phyloP scores from a whole-genome alignment of 2,888 invertebrate species.

The Nemotelus nigrinus region DNA sequence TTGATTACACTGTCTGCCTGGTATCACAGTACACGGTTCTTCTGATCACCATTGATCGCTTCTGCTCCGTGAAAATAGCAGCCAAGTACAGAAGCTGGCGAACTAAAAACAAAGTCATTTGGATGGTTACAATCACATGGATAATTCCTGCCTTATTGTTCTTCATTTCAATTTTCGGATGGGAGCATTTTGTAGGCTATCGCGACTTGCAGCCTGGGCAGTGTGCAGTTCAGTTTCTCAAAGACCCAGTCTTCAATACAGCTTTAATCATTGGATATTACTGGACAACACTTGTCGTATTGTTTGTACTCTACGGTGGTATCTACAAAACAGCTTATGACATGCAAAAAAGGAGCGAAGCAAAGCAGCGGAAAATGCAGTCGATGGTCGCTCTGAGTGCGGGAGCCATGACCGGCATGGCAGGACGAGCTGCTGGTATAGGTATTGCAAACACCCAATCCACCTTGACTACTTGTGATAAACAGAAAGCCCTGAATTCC shows the following conservation, averaged over 20 bases:
- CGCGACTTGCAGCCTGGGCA: slow-evolving; percentile 86
- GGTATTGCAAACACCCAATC: slow-evolving; percentile 81
- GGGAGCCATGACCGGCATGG: slow-evolving; percentile 91
- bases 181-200: slow-evolving; percentile 97
- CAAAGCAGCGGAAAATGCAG: slow-evolving; percentile 94
- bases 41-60: slow-evolving; percentile 97
- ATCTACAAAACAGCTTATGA: slow-evolving; percentile 97
- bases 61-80: slow-evolving; percentile 98
- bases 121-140: slow-evolving; percentile 97
- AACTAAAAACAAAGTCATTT: slow-evolving; percentile 90
- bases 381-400: slow-evolving; percentile 92
- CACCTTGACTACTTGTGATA: slow-evolving; percentile 77
- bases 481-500: slow-evolving; percentile 68
- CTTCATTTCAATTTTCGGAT: slow-evolving; percentile 98
- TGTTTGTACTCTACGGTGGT: slow-evolving; percentile 95
- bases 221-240: slow-evolving; percentile 96
- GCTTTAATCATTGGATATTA: slow-evolving; percentile 96
- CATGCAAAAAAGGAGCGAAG: slow-evolving; percentile 97
- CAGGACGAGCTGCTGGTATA: slow-evolving; percentile 86
- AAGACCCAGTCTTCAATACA: slow-evolving; percentile 97
- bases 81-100: slow-evolving; percentile 97
- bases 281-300: slow-evolving; percentile 95
- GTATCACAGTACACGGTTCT: slow-evolving; percentile 99
- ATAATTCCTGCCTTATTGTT: slow-evolving; percentile 95
- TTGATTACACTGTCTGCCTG: slow-evolving; percentile 98